A percentile compares a stretch with the other conserved stretches of the same genome.
Evolutionary conservation across 2,113 vertebrate genomes (phyloP).

Genomic region (Ictidomys tridecemlineatus): DNA sequence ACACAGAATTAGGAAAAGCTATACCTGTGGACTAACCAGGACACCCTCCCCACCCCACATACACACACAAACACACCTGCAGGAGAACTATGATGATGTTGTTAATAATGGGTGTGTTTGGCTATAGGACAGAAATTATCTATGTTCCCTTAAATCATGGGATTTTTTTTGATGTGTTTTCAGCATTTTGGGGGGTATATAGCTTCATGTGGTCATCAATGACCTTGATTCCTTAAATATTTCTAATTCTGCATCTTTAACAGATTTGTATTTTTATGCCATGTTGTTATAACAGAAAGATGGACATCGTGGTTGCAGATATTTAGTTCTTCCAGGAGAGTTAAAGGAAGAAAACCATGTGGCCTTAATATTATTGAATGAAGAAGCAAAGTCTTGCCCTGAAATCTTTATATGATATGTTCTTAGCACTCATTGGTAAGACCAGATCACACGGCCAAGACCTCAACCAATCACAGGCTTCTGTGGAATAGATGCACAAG

Average conservation of each 20-base stretch:
- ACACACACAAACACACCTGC: no score
- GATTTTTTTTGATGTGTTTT: neutral
- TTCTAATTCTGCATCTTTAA: neutral
- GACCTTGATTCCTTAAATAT: neutral
- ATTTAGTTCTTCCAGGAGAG: neutral
- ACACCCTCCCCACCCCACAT: no score
- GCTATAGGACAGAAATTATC: neutral
- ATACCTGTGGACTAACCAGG: neutral
- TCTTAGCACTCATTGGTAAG: neutral
- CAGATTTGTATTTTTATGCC: neutral
- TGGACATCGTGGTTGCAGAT: no score
- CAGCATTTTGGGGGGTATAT: neutral
- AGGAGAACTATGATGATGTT: neutral
- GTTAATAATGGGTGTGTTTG: accelerated
- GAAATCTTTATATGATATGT: accelerated
- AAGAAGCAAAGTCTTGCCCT: neutral
- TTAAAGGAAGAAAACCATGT: neutral
- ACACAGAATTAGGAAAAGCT: no score
- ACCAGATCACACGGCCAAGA: no score
- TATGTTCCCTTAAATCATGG: neutral
- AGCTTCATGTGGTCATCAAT: no score
- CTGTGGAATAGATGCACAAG: accelerated
- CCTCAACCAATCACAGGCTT: neutral
- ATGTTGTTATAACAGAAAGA: no score
- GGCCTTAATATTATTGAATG: neutral